These are phyloP conservation scores for Clarias pachynema DNA, from an alignment of 2,797 vertebrate genomes.

Conservation along the genomic window DNA sequence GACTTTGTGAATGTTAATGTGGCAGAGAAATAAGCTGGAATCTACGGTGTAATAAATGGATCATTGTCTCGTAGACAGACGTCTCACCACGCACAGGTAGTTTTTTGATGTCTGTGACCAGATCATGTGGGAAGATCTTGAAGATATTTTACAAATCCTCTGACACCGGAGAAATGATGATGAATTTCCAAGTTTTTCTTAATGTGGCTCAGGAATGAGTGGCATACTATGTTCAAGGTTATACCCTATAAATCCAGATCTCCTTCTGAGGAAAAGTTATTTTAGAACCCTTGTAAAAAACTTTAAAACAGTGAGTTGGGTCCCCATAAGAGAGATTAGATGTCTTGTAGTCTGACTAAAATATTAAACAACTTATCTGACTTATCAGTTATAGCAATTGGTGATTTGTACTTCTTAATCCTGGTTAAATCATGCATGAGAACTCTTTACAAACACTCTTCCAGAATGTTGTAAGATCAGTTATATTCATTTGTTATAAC, in stretches of 20 bases:
- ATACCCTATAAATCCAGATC: too few species aligned
- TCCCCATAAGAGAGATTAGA: background rate
- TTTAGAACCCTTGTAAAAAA: background rate
- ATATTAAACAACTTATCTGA: background rate
- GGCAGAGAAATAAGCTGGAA: constrained; percentile 45
- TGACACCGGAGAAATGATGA: background rate
- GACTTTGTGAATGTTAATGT: constrained; percentile 67
- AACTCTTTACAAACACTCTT: background rate
- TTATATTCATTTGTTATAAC: background rate
- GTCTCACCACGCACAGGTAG: background rate
- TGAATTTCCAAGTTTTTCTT: background rate
- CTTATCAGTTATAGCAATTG: background rate
- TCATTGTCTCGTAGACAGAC: constrained; percentile 18
- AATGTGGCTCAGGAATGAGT: background rate
- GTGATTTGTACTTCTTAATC: background rate
- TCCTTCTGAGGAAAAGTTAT: background rate
- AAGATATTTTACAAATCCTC: background rate
- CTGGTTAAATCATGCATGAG: background rate
- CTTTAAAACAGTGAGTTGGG: background rate
- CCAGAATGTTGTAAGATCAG: too few species aligned
- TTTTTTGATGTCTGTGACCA: background rate
- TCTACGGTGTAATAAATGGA: constrained; percentile 29
- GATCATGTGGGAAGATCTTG: background rate
- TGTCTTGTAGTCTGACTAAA: background rate
- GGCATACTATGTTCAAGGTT: background rate